Base-by-base conservation (phyloP, 92 coral and sea anemone genomes). In the Parazoanthus swiftii region DNA sequence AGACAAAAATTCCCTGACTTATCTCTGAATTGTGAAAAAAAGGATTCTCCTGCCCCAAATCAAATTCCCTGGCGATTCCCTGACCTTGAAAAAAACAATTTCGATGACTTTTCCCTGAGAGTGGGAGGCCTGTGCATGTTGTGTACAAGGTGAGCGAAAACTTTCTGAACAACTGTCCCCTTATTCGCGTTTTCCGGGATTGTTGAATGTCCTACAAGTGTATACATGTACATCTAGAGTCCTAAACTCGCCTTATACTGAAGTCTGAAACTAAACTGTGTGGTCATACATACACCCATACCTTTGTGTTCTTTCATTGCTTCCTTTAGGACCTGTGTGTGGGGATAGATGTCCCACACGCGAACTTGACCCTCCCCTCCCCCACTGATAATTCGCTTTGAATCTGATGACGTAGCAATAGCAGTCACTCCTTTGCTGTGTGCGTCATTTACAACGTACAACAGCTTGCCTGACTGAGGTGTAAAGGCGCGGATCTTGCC, bases 311-410 rank as follows among this genome's bases (percentile, higher is more conserved):
- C 99, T 79, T 97, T 97, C 94, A 97, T 89, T 42, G 97, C 93
- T 85, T 80, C 93, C 43, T 74, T 59, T 33, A 95, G 90, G 76
- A 13, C 86, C 83, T 93, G 92, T 48, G 80, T 73, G 43, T 54
- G 20, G 10, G 83, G 77, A 2, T 20, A 3, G 73, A 93, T 72
- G 20, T 50, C 63, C 99, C 99, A 97, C n/a, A 95, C 95, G 68
- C 99, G 98, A 18, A 97, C 99, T 76, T 97, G 95, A 46, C 99
- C 99, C 90, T 97, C 99, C 81, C 99, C 99, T 92, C 99, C 99
- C 91, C 99, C 99, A 86, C 99, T 97, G 81, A 97, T 88, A 76
- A 97, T 92, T 21, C 86, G 80, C 42, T 76, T 86, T 14, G 91
- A 76, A 66, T 90, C 92, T 39, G 90, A 86, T 54, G 94, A 91